Evolutionary conservation across 2,888 invertebrate genomes (phyloP).

Genomic region (Hoplodrina ambigua): DNA sequence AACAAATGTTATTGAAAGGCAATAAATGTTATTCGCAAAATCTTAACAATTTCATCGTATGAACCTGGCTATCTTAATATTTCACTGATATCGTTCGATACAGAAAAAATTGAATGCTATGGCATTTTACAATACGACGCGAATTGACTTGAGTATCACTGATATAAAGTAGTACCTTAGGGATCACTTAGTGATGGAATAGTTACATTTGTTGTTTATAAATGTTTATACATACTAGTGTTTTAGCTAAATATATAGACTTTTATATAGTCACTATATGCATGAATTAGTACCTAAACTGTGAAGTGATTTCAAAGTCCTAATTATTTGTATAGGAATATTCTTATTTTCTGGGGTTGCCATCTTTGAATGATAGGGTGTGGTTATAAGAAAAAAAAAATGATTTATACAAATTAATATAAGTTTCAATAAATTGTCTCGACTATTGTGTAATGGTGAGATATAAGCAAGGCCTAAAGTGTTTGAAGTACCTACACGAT

Average conservation of each 20-base stretch:
- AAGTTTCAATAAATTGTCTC: slow-evolving; percentile 13
- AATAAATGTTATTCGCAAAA: neutral
- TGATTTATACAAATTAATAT: neutral
- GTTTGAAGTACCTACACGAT: neutral
- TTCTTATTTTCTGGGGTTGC: slow-evolving; percentile 33
- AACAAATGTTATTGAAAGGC: too few relatives aligned
- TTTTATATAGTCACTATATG: slow-evolving; percentile 73
- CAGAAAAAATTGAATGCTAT: neutral
- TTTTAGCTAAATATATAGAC: slow-evolving; percentile 68
- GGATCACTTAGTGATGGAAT: slow-evolving; percentile 70
- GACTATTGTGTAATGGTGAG: slow-evolving; percentile 6
- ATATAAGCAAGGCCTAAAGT: neutral
- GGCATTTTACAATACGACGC: slow-evolving; percentile 34
- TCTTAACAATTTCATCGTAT: neutral
- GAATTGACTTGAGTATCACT: slow-evolving; percentile 31
- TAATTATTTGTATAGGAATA: slow-evolving; percentile 33
- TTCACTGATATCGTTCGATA: neutral
- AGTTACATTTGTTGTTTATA: slow-evolving; percentile 71
- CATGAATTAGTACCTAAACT: slow-evolving; percentile 58
- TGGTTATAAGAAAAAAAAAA: slow-evolving; percentile 26
- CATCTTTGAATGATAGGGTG: slow-evolving; percentile 24
- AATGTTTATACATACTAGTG: slow-evolving; percentile 71
- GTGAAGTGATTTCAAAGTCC: slow-evolving; percentile 51
- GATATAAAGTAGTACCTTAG: slow-evolving; percentile 67
- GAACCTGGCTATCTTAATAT: too few relatives aligned